Base-by-base conservation (phyloP, 2,113 vertebrate genomes). In the Tragelaphus imberbis region DNA sequence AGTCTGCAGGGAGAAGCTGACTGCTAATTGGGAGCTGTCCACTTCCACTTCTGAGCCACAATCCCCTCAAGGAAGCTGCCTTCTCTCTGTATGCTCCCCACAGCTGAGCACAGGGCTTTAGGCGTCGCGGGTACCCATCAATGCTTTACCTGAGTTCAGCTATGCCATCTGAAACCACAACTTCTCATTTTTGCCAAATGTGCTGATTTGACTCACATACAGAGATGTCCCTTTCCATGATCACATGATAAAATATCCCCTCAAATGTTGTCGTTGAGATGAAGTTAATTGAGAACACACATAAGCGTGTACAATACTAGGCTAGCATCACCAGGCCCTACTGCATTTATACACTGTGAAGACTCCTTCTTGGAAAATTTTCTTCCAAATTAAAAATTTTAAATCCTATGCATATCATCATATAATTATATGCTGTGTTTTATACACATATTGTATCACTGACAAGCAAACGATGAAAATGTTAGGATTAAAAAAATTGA, bases 241-340 rank as follows among this genome's bases (percentile, higher is more conserved):
- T 65, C 59, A 40, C 0, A 51, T 0, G 7, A 86, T 51, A 79
- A 63, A 79, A 36, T 7, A 27, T 33, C 23, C n/a, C 7, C 23
- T 53, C 75, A 6, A 5, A 16, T 12, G 12, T 5, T 36, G 27
- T 28, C 40, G 0, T 12, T 19, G 36, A 0, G n/a, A 27, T n/a
- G 12, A 23, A 84, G 6, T 25, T n/a, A 19, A n/a, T 1, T 6
- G 16, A 55, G 49, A 5, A 10, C 30, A 30, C 27, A 65, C 5
- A 2, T 0, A 47, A 30, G 28, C 11, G 0, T 44, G 49, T 58
- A 23, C 2, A 58, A 16, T 6, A 19, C 15, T 2, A 40, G 1
- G 10, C 23, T 11, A 44, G 88, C 0, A 3, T 12, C 44, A 33
- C 28, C 16, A 49, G 40, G 16, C 36, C 30, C 23, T 16, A 89